Evolutionary conservation across 1,140 invertebrate species (phyloP).

Genomic region (Drosophila pachea): DNA sequence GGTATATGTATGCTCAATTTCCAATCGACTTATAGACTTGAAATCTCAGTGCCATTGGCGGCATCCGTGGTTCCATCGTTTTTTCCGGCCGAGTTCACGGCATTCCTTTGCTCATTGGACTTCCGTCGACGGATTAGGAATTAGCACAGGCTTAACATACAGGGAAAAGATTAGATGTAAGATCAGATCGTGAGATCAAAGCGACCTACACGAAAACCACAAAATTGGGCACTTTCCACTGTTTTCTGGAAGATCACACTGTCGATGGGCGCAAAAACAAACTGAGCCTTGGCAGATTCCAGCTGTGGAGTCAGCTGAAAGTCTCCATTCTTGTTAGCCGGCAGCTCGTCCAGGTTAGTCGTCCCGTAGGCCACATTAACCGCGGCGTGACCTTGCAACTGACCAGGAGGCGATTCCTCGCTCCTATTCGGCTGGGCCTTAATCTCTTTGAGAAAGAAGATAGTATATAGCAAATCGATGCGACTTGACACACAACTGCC

Average conservation of each 20-base stretch:
- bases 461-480: constrained; percentile 69
- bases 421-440: constrained; percentile 37
- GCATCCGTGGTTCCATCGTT: constrained; percentile 43
- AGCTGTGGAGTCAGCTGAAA: constrained; percentile 61
- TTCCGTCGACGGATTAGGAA: constrained; percentile 58
- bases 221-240: constrained; percentile 68
- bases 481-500: constrained; percentile 72
- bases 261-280: constrained; percentile 74
- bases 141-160: constrained; percentile 54
- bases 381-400: constrained; percentile 35
- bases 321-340: constrained; percentile 63
- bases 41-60: constrained; percentile 60
- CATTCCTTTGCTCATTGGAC: constrained; percentile 35
- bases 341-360: constrained; percentile 58
- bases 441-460: constrained; percentile 74
- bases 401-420: constrained; percentile 28
- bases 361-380: constrained; percentile 72
- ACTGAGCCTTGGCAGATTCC: constrained; percentile 55
- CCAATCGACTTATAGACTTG: constrained; percentile 70
- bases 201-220: constrained; percentile 73
- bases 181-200: not conserved
- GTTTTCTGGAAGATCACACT: constrained; percentile 67
- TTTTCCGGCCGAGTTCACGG: constrained; percentile 51
- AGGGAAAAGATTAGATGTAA: not conserved
- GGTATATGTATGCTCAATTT: constrained; percentile 10